Base-by-base conservation (phyloP, 1,140 invertebrate genomes). In the Aphidius gifuensis region DNA sequence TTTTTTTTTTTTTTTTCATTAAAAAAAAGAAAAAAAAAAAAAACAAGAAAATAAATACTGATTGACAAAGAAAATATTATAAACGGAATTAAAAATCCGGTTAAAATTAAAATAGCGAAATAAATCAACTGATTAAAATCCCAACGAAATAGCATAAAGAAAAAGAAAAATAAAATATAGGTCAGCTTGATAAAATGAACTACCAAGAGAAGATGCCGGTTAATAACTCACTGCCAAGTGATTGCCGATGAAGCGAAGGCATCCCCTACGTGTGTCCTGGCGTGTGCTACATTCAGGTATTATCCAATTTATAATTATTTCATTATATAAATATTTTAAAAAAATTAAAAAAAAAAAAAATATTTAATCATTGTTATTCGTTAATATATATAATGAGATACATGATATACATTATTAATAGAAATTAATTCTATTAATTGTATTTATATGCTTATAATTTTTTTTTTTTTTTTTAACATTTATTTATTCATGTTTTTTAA, bases 171-270 rank as follows among this genome's bases (percentile, higher is more conserved):
- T 72, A 32, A 32, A 42, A 77, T 73, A 74, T 81, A 81, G 79
- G 78, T 81, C 78, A 72, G 75, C 77, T 79, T 80, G 77, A 78
- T 80, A 79, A 66, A 80, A 76, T 76, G 74, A 32, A 80, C 79
- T 79, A 80, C 79, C 79, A 81, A 80, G 76, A 77, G 79, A 81
- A 79, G 79, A 80, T 78, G 77, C 79, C 76, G 75, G 79, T 81
- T 70, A 79, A 77, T 75, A 75, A 79, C 74, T 79, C 75, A 80
- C 75, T 81, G 79, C 79, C 76, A 76, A 79, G 74, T 80, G 78
- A 78, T 78, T 81, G 72, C 39, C 71, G 74, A 79, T 80, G 78
- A 81, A 81, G 23, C 23, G 79, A 80, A 78, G 76, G 71, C 79
- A 79, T 76, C 79, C 77, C 77, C 76, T 77, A 72, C 78, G 71